phyloP scores from a whole-genome alignment of 2,888 invertebrate species.

The Eurytoma californica region DNA sequence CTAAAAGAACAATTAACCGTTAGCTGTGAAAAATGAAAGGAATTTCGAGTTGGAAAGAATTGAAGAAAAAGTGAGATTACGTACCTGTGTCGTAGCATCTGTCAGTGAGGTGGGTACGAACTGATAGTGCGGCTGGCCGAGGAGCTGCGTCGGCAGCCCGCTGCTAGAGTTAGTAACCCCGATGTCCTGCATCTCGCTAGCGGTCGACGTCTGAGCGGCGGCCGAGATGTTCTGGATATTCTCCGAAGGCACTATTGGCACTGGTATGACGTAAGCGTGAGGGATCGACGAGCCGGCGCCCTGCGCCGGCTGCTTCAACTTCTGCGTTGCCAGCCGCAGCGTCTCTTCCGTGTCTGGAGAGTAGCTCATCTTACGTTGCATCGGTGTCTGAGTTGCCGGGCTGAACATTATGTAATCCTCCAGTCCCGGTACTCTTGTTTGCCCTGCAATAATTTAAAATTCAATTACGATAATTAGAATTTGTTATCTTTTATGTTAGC shows the following conservation, averaged over 20 bases:
- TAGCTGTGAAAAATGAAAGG: background rate
- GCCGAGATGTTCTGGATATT: slow-evolving; percentile 62
- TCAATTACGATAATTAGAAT: background rate
- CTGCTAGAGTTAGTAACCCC: slow-evolving; percentile 58
- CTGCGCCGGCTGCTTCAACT: slow-evolving; percentile 67
- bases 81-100: slow-evolving; percentile 61
- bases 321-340: slow-evolving; percentile 71
- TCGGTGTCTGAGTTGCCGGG: slow-evolving; percentile 70
- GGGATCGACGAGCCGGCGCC: slow-evolving; percentile 64
- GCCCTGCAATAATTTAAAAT: slow-evolving; percentile 60
- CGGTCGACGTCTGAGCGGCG: slow-evolving; percentile 34
- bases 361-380: slow-evolving; percentile 69
- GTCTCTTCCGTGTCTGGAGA: slow-evolving; percentile 72
- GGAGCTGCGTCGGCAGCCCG: slow-evolving; percentile 59
- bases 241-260: slow-evolving; percentile 72
- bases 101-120: slow-evolving; percentile 66
- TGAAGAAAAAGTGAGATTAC: background rate
- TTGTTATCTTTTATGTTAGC: background rate
- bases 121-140: slow-evolving; percentile 66
- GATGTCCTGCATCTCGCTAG: slow-evolving; percentile 40
- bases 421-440: slow-evolving; percentile 68
- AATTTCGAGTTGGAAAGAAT: background rate
- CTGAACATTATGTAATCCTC: slow-evolving; percentile 73
- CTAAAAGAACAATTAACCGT: slow-evolving; percentile 6
- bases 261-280: slow-evolving; percentile 73